A percentile compares a stretch with the other conserved stretches of the same genome.
Conservation (phyloP, 2,113 vertebrate genomes). For the Heterochromis multidens region DNA sequence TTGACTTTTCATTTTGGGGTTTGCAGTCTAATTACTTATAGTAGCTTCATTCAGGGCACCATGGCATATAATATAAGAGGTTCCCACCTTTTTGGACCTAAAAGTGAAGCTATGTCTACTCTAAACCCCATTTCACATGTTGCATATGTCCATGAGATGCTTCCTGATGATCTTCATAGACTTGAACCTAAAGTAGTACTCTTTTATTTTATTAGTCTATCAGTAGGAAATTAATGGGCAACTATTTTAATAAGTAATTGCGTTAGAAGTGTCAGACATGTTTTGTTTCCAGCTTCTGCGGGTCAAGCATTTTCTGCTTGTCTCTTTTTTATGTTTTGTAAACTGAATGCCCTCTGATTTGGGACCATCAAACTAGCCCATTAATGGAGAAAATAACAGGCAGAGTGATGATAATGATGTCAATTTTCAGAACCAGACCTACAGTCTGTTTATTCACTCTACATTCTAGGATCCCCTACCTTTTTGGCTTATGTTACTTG, state of each 20-base stretch:
- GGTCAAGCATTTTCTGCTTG: neutral
- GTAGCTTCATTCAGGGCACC: neutral
- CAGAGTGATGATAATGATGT: neutral
- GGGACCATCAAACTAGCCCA: neutral
- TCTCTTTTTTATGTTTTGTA: neutral
- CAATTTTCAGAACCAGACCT: neutral
- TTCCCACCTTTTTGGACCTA: neutral
- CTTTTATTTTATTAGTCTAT: neutral
- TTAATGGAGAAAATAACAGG: neutral
- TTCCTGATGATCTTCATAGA: neutral
- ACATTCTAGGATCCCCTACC: neutral
- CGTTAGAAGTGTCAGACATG: neutral
- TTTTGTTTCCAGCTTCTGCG: neutral
- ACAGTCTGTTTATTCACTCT: neutral
- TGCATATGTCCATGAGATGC: neutral
- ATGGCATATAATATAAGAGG: neutral
- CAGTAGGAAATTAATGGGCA: neutral
- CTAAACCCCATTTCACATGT: neutral
- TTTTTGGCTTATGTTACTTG: no score
- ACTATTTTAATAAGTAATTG: neutral
- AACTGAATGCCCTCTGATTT: neutral
- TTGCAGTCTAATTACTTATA: constrained; percentile 7
- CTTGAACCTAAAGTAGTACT: neutral
- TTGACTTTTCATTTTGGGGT: neutral
- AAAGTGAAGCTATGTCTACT: neutral